Evolutionary conservation across 2,113 vertebrate genomes (phyloP).

Genomic region (Hystrix brachyura): DNA sequence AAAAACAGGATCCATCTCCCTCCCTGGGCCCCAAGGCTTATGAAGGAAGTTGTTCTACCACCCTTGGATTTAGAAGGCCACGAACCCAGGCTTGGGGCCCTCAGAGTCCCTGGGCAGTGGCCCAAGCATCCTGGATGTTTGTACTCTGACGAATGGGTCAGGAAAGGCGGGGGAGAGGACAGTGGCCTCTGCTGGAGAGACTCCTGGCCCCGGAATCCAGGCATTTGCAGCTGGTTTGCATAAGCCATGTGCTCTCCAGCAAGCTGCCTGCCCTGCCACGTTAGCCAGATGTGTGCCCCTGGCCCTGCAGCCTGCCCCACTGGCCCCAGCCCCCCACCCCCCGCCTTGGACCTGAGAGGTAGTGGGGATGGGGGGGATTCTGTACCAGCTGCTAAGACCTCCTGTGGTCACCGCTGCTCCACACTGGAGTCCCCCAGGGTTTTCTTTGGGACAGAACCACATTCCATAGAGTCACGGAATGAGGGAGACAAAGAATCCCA

Average conservation of each 20-base stretch:
- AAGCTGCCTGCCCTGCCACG: rapidly evolving
- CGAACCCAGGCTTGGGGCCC: not conserved
- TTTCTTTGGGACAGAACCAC: conserved; percentile 1
- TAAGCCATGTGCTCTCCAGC: not conserved
- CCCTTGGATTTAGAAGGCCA: conserved; percentile 1
- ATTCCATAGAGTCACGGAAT: not conserved
- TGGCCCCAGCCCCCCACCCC: not conserved
- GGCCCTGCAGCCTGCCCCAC: not conserved
- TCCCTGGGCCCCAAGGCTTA: not conserved
- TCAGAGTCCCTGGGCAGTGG: not conserved
- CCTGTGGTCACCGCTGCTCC: not conserved
- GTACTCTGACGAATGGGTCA: not conserved
- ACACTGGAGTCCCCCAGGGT: not conserved
- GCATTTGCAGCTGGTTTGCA: not conserved
- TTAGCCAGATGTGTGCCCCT: not conserved
- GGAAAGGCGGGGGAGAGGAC: not conserved
- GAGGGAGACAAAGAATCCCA: not conserved
- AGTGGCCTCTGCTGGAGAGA: not conserved
- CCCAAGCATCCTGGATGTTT: not conserved
- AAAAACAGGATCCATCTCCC: not conserved
- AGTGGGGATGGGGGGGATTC: not conserved
- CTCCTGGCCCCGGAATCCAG: not conserved
- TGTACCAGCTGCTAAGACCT: not conserved
- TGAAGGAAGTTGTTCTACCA: not conserved
- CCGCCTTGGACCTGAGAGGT: not conserved